Base-by-base conservation (phyloP, 2,888 invertebrate species). In the Cepaea hortensis region DNA sequence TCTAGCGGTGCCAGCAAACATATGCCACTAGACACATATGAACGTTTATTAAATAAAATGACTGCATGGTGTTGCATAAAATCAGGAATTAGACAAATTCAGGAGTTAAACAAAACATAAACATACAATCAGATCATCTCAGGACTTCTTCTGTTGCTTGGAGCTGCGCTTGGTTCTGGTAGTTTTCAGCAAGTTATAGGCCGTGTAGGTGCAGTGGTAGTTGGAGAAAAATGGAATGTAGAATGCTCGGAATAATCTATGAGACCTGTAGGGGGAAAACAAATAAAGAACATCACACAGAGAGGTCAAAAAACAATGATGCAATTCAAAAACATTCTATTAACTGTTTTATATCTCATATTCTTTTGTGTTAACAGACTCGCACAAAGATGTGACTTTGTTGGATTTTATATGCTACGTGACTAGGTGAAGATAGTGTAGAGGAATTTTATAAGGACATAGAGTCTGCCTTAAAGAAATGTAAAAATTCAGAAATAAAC, bases 181-280 rank as follows among this genome's bases (percentile, higher is more conserved):
- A 13, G 92, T 92, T 88, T 92, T 93, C 79, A 94, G 87, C 65
- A 94, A 88, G 85, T 92, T 93, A 89, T 94, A 94, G 85, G 92
- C 88, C 20, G 90, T 91, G 90, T 93, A 94, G 20, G 89, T 89
- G 88, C 92, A 92, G 88, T 92, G 91, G 72, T 89, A 90, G 62
- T 87, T 87, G 46, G 94, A 93, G 50, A 95, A 75, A 89, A 94
- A 96, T 80, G 98, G 98, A 94, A 98, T 95, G 94, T 97, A 98
- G 94, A 98, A 98, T 5, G 98, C 97, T 93, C 98, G 95, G 91
- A 97, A 96, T 84, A 98, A 94, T 90, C 91, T 87, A 86, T 93
- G 92, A 81, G 94, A 89, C 50, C 89, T 89, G 87, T 6, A 35
- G 18, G 72, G 46, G 18, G 68, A n/a, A 35, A 50, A 20, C 9